Base-by-base conservation (phyloP, 1,140 invertebrate genomes). In the Diprion similis region DNA sequence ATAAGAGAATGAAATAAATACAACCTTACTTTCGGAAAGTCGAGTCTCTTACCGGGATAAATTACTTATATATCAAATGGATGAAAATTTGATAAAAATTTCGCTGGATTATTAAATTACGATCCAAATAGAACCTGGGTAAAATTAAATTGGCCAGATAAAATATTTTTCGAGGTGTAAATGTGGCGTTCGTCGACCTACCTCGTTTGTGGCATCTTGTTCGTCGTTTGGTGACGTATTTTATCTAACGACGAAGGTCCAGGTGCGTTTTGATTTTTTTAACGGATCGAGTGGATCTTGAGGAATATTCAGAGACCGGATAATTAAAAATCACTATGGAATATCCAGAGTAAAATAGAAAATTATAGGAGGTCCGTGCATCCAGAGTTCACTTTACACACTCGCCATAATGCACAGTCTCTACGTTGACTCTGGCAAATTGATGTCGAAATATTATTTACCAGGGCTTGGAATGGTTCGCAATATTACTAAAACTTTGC, bases 151-250 rank as follows among this genome's bases (percentile, higher is more conserved):
- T 59, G 51, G 51, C 0, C 0, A 59, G 2, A 59, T 59, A 59
- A 59, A 59, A 59, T 59, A 59, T 59, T 59, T 59, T 59, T 59
- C 11, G n/a, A 15, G 11, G 51, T 59, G n/a, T 15, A 68, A 45
- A 68, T 68, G 37, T 8, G 37, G 37, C 37, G 66, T 15, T 70
- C 69, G 37, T 70, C 51, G 24, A 77, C 85, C 85, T 76, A 88
- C 86, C 86, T 86, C 19, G 82, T 84, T 75, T 85, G 83, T 77
- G 86, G 86, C 86, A 87, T 88, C 78, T 82, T 84, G 82, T 66
- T 71, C 75, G 70, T 72, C 66, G n/a, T 78, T 81, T 80, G 81
- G 76, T 80, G 80, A 84, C 81, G 79, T 82, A 83, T 84, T 59
- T 59, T 59, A 59, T 17, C 11, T 17, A 3, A 59, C 51, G 51